These are phyloP conservation scores for Gonatopus flavifemur DNA, from an alignment of 1,140 invertebrate genomes.

Conservation along the genomic window DNA sequence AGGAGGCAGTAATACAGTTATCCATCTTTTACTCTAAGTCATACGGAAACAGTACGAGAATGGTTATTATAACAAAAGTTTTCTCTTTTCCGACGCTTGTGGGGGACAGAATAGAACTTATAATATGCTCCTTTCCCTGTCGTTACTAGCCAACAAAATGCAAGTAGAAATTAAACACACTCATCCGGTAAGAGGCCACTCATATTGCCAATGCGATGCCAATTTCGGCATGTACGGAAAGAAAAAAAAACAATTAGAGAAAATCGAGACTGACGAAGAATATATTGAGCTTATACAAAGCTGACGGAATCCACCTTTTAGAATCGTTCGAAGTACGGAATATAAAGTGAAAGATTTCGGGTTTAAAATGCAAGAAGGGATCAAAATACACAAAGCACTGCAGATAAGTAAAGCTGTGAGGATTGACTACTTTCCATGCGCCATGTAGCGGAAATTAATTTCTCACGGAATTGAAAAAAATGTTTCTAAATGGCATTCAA, in stretches of 20 bases:
- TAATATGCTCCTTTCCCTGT: not conserved
- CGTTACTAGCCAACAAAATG: not conserved
- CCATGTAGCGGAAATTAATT: too few relatives aligned
- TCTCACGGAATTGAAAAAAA: too few relatives aligned
- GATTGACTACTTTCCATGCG: not conserved
- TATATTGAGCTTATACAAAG: slow-evolving; percentile 17
- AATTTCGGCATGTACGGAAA: slow-evolving; percentile 27
- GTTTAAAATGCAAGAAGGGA: not conserved
- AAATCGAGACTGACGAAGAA: slow-evolving; percentile 17
- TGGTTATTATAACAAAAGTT: slow-evolving; percentile 3
- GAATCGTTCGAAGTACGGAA: not conserved
- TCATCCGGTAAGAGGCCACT: slow-evolving; percentile 24
- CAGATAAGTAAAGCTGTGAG: slow-evolving; percentile 7
- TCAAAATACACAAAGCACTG: not conserved
- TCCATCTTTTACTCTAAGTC: slow-evolving; percentile 11
- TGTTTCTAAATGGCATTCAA: too few relatives aligned
- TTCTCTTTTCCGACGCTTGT: slow-evolving; percentile 1
- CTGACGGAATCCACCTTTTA: slow-evolving; percentile 2
- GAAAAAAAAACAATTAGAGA: slow-evolving; percentile 23
- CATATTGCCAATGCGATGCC: slow-evolving; percentile 25
- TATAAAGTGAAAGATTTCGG: slow-evolving; percentile 6
- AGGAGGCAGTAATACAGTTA: slow-evolving; percentile 11
- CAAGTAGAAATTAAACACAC: slow-evolving; percentile 19
- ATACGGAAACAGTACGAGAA: slow-evolving; percentile 2
- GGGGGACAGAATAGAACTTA: slow-evolving; percentile 1